These are phyloP conservation scores for Cyanistes caeruleus DNA, from an alignment of 2,113 vertebrate species.

Conservation along the genomic window DNA sequence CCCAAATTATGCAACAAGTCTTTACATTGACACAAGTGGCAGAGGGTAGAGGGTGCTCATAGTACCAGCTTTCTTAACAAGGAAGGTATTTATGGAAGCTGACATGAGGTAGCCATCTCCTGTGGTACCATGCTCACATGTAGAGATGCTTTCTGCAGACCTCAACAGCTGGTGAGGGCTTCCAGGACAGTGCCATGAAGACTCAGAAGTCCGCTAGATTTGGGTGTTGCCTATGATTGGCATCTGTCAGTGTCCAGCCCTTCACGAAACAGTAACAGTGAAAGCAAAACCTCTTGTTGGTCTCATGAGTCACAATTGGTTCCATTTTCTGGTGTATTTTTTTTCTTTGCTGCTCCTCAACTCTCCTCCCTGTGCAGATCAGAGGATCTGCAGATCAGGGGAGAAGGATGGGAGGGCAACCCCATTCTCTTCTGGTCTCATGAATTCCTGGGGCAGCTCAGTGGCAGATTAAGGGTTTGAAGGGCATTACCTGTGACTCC, in stretches of 20 bases:
- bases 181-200: neutral
- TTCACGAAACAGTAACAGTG: accelerated
- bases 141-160: accelerated
- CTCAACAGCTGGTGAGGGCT: accelerated
- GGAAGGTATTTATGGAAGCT: neutral
- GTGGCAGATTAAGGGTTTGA: accelerated
- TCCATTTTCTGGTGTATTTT: neutral
- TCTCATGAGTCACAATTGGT: neutral
- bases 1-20: neutral
- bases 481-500: neutral
- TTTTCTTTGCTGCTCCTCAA: neutral
- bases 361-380: neutral
- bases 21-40: neutral
- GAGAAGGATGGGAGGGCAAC: neutral
- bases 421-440: accelerated
- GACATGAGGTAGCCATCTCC: accelerated
- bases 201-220: neutral
- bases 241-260: neutral
- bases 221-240: neutral
- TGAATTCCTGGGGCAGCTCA: neutral
- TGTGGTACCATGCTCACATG: accelerated
- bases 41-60: neutral
- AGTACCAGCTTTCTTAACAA: accelerated
- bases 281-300: neutral
- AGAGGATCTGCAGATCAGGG: neutral